phyloP scores from a whole-genome alignment of 2,113 vertebrate species.

The Aphelocoma coerulescens region DNA sequence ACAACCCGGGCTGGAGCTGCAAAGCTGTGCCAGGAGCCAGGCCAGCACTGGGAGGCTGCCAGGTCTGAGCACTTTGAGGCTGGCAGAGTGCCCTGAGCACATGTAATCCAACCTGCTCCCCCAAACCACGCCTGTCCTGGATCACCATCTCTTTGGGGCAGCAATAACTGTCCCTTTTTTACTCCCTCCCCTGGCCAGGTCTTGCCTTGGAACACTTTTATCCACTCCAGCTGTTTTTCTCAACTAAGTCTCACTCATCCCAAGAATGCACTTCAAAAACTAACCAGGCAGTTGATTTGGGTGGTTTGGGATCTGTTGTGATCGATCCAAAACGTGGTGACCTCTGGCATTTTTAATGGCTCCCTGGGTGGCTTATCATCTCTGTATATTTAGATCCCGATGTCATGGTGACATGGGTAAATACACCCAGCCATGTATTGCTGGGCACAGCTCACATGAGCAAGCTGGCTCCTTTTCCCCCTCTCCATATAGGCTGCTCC shows the following conservation, averaged over 20 bases:
- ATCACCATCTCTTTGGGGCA: not conserved
- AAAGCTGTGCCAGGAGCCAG: not conserved
- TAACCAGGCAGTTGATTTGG: not conserved
- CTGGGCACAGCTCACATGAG: not conserved
- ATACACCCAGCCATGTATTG: not conserved
- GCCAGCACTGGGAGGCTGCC: not conserved
- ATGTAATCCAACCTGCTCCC: not conserved
- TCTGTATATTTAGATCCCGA: constrained; percentile 2
- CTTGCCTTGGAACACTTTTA: not conserved
- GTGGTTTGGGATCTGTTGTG: not conserved
- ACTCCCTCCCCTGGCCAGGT: not conserved
- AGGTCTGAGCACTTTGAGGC: not conserved
- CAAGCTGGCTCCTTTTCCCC: not conserved
- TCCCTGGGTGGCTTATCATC: not conserved
- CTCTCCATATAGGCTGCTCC: not conserved
- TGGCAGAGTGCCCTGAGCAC: fast-evolving
- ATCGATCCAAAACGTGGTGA: not conserved
- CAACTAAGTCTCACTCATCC: fast-evolving
- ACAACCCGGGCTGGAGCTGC: not conserved
- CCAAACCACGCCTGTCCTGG: fast-evolving
- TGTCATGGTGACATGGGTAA: not conserved
- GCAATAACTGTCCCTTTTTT: not conserved
- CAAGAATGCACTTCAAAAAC: not conserved
- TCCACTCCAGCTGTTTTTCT: not conserved
- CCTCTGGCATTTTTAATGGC: constrained; percentile 21